Conservation (phyloP, 2,797 vertebrate species). For the Manis javanica region DNA sequence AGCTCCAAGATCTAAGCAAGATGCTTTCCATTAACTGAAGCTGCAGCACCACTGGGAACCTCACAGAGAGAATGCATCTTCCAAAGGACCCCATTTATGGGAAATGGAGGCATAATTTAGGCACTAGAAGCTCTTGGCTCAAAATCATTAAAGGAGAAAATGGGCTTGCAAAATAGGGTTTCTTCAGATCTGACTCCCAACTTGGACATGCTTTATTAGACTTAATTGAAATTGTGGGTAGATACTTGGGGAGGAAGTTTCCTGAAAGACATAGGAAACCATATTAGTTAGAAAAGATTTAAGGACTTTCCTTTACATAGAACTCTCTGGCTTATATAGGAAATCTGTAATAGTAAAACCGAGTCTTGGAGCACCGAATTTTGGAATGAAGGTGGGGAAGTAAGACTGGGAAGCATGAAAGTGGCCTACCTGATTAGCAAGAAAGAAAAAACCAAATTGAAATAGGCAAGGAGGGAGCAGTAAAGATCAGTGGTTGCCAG, state of each 20-base stretch:
- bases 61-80: background rate
- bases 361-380: conserved; percentile 61
- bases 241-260: conserved; percentile 1
- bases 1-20: conserved; percentile 13
- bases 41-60: background rate
- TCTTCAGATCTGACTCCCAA: background rate
- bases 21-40: conserved; percentile 28
- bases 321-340: conserved; percentile 21
- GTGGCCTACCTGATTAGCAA: background rate
- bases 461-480: background rate
- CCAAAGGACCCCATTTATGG: background rate
- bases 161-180: background rate
- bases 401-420: background rate
- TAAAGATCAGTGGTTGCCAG: background rate
- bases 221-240: conserved; percentile 29
- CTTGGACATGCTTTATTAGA: background rate
- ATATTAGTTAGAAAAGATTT: background rate
- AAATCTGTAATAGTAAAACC: conserved; percentile 72
- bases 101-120: background rate
- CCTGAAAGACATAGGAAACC: conserved; percentile 22
- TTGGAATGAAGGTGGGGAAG: background rate
- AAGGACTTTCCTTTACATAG: background rate
- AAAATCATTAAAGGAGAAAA: conserved; percentile 41
- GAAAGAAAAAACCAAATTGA: background rate
- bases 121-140: background rate